phyloP scores from a whole-genome alignment of 2,888 invertebrate genomes.

The Hirtodrosophila confusa region DNA sequence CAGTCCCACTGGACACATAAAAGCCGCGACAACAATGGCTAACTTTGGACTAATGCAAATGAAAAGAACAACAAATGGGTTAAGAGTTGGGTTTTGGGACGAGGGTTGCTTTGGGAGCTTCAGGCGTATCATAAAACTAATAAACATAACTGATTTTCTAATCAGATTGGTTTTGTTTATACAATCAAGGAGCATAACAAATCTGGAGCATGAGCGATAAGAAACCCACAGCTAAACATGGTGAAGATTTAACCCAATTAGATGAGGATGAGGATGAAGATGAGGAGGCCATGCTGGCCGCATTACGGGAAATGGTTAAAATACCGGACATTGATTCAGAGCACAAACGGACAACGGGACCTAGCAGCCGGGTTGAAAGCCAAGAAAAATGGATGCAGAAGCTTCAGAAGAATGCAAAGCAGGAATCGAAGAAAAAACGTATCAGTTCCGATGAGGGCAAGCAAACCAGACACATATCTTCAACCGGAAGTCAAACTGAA shows the following conservation, averaged over 20 bases:
- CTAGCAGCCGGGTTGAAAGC: neutral
- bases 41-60: conserved; percentile 10
- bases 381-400: neutral
- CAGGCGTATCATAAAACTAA: conserved; percentile 17
- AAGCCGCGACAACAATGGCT: conserved; percentile 53
- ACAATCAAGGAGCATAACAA: conserved; percentile 7
- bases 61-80: conserved; percentile 47
- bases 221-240: neutral
- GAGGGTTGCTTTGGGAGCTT: conserved; percentile 9
- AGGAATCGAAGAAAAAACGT: conserved; percentile 16
- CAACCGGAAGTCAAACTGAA: neutral
- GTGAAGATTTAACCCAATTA: neutral
- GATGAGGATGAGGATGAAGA: conserved; percentile 31
- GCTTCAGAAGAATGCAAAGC: neutral
- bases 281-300: conserved; percentile 44
- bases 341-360: neutral
- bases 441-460: neutral
- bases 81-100: conserved; percentile 38
- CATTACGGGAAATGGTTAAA: conserved; percentile 50
- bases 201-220: conserved; percentile 11
- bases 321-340: conserved; percentile 49
- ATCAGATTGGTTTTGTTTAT: conserved; percentile 45
- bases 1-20: conserved; percentile 58
- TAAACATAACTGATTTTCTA: conserved; percentile 56
- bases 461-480: neutral